These are phyloP conservation scores for Characodon lateralis DNA, from an alignment of 2,797 vertebrate species.

Conservation along the genomic window DNA sequence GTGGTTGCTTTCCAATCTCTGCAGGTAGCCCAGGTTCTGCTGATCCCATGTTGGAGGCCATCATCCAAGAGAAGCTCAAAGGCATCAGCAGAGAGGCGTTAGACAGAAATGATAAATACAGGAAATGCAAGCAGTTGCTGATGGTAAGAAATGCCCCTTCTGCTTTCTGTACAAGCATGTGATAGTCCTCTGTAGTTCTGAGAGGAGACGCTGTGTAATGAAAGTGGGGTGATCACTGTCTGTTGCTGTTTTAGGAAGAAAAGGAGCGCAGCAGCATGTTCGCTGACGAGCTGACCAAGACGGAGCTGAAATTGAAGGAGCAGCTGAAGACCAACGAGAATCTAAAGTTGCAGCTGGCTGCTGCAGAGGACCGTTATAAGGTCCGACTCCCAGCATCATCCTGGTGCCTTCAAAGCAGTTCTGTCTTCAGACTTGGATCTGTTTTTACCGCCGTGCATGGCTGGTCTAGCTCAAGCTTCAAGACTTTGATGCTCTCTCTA, in stretches of 20 bases:
- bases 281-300: constrained; percentile 92
- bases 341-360: constrained; percentile 88
- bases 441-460: constrained; percentile 54
- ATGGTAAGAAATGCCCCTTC: constrained; percentile 80
- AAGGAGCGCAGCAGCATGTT: constrained; percentile 90
- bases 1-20: constrained; percentile 12
- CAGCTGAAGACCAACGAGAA: constrained; percentile 90
- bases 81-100: constrained; percentile 91
- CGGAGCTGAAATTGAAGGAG: constrained; percentile 94
- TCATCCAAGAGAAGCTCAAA: constrained; percentile 90
- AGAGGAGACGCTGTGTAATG: background rate
- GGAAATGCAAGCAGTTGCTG: constrained; percentile 93
- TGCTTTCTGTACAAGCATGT: background rate
- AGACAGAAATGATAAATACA: constrained; percentile 94
- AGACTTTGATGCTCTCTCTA: constrained; percentile 69
- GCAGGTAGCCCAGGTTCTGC: constrained; percentile 85
- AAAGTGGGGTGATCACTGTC: constrained; percentile 3
- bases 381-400: constrained; percentile 64
- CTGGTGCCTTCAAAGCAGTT: constrained; percentile 31
- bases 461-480: constrained; percentile 65
- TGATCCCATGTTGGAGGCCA: constrained; percentile 86
- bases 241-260: constrained; percentile 84
- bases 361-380: constrained; percentile 90
- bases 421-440: constrained; percentile 39
- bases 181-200: background rate